Evolutionary conservation across 2,113 vertebrate species (phyloP), one percentile per base, ranked within the genome.

Genomic region (Cynoglossus semilaevis): DNA sequence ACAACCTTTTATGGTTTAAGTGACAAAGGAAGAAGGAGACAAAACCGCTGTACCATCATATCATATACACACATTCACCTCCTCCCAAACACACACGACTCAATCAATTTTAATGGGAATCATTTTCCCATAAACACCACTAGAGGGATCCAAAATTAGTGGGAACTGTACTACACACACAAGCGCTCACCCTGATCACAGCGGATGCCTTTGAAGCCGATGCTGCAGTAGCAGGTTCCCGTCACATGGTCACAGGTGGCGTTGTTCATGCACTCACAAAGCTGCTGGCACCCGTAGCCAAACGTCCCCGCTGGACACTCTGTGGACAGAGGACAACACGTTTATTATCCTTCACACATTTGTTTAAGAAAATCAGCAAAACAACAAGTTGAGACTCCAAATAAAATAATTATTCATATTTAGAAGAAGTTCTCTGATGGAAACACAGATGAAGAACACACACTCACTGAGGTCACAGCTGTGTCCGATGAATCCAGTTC

Each of bases 191-290:
- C 95, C 92, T 95, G 95, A 67, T 97, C 95, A 58, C 95, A 98
- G 8, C 94, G 90, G 84, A 97, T 96, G 38, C 95, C 95, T 80
- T 97, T 96, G 90, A 94, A 98, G 54, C 95, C 94, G 6, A 92
- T 76, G 29, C 93, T 95, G 91, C 95, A 98, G 71, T 98, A 96
- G 72, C 95, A 98, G 19, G 95, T 96, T 35, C 95, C 95, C 0
- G 95, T 98, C 84, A 98, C 93, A 0, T 95, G 94, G 89, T 97
- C 95, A 43, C 95, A 98, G 8, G 94, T 97, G 22, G 92, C 92
- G 18, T 98, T 98, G 76, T 98, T 96, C 92, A 96, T 87, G 46
- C 95, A 98, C 70, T 97, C 94, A 7, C 95, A 98, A 0, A 96
- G 81, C 51, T 96, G 94, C 83, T 95, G 93, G 88, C 95, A 97